Evolutionary conservation across 1,140 invertebrate species (phyloP).

Genomic region (Magallana angulata): DNA sequence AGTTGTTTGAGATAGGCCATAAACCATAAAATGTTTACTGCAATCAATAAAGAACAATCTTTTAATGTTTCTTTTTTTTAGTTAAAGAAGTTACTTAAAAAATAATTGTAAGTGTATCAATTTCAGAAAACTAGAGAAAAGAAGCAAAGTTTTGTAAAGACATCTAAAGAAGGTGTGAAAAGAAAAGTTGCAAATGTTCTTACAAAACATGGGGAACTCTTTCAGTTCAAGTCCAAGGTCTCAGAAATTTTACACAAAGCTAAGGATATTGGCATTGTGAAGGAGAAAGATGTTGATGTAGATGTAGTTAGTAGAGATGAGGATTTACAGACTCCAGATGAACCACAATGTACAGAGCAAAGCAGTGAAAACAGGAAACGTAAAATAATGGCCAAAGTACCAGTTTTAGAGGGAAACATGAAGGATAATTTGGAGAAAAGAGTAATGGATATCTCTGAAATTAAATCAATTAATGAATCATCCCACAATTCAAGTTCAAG

Average conservation of each 20-base stretch:
- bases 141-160: neutral
- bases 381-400: neutral
- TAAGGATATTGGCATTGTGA: neutral
- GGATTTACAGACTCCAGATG: neutral
- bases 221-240: constrained; percentile 5
- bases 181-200: neutral
- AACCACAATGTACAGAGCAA: neutral
- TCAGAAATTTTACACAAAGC: constrained; percentile 16
- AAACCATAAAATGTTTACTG: no score
- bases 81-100: no score
- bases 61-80: no score
- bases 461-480: neutral
- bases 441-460: neutral
- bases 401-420: neutral
- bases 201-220: constrained; percentile 10
- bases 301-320: neutral
- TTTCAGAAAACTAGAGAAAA: constrained; percentile 3
- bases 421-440: no score
- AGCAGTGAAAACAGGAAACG: neutral
- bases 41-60: no score
- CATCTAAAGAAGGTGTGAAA: neutral
- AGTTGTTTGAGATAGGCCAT: no score
- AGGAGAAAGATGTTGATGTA: neutral
- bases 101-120: no score
- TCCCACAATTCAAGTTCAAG: neutral